phyloP scores from a whole-genome alignment of 2,113 vertebrate species.

The Indicator indicator region DNA sequence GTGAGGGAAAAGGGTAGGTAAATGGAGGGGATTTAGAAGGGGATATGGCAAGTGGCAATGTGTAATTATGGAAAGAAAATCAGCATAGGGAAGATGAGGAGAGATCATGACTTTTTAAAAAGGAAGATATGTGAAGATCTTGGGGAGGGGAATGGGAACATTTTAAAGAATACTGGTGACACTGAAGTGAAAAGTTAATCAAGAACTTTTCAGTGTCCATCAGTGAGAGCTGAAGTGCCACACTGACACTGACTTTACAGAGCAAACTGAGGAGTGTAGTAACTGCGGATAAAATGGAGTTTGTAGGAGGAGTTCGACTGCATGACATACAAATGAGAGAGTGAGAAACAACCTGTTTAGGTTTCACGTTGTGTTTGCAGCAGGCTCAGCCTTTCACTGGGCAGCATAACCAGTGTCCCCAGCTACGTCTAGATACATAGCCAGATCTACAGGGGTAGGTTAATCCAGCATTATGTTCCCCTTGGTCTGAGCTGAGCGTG shows the following conservation, averaged over 20 bases:
- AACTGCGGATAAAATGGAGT: not conserved
- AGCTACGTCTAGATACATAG: rapidly evolving
- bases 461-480: not conserved
- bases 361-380: not conserved
- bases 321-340: rapidly evolving
- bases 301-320: not conserved
- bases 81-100: not conserved
- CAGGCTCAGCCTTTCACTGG: not conserved
- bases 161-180: not conserved
- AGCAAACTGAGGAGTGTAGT: not conserved
- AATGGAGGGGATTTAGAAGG: not conserved
- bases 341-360: not conserved
- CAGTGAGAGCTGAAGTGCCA: not conserved
- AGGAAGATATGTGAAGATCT: not conserved
- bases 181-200: not conserved
- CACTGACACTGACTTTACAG: not conserved
- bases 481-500: not conserved
- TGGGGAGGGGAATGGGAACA: not conserved
- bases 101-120: not conserved
- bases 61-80: not conserved
- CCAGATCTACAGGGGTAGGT: not conserved
- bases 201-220: not conserved
- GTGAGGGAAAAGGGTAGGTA: not conserved
- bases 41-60: not conserved
- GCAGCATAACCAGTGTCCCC: not conserved